Evolutionary conservation across 2,113 vertebrate genomes (phyloP), one percentile per base, ranked within the genome.

Genomic region (Callithrix jacchus): DNA sequence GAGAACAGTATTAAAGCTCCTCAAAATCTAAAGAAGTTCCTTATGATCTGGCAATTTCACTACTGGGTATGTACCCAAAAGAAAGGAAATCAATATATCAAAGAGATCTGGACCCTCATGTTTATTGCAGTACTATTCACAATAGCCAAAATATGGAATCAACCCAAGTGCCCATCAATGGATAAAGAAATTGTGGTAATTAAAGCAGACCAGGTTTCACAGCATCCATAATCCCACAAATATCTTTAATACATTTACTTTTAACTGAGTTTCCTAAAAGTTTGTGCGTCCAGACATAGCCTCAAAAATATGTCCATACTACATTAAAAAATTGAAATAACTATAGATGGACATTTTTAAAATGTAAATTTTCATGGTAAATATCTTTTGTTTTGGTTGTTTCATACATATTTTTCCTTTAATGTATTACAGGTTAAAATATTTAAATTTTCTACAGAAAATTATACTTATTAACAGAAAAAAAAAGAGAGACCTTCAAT

Each of bases 391-490:
- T 42, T 96, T 77, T 66, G 71, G 6, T 52, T 77, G 47, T 71
- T 68, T 92, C 92, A 94, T 23, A 23, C 76, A 88, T 91, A 47
- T 4, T 85, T 82, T 95, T 87, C 25, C 27, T 79, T n/a, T 37
- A 94, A 37, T 82, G 14, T 8, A 82, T 68, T 84, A 23, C 14
- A 37, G 40, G 13, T n/a, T 91, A 68, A 95, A 93, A 40, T 82
- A 32, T 88, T 94, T 87, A 76, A 87, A 25, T 49, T 94, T 92
- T 94, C 16, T 56, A 84, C 1, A 77, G 40, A 35, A 81, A 85
- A 85, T 54, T 91, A 30, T 37, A 87, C 47, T 92, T 77, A 18
- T 32, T 30, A 25, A 85, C 61, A 37, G 68, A 91, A 91, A n/a
- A n/a, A 40, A 88, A 40, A 83, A 49, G 16, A 83, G 4, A 58